These are phyloP conservation scores for Pseudeuparius sepicola DNA, from an alignment of 2,888 invertebrate species.

Conservation along the genomic window DNA sequence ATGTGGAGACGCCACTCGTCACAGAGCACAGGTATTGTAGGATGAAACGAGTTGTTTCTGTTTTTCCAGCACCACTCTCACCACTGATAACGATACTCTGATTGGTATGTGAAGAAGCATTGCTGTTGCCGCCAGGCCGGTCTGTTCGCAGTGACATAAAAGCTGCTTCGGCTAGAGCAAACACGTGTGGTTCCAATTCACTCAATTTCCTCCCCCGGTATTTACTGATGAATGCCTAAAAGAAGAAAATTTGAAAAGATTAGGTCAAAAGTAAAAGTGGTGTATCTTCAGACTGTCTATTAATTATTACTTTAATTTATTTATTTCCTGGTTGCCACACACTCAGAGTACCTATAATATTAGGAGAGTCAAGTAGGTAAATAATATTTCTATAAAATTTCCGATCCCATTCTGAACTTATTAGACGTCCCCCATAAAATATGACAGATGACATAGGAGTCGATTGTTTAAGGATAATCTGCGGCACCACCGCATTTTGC, in stretches of 20 bases:
- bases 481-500: too few species aligned
- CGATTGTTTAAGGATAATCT: too few species aligned
- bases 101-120: slow-evolving; percentile 41
- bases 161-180: slow-evolving; percentile 83
- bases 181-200: slow-evolving; percentile 75
- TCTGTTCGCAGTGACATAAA: slow-evolving; percentile 61
- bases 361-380: too few species aligned
- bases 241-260: slow-evolving; percentile 16
- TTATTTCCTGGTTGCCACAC: too few species aligned
- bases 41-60: slow-evolving; percentile 86
- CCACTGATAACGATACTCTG: slow-evolving; percentile 88
- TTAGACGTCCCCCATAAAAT: too few species aligned
- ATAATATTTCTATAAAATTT: too few species aligned
- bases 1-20: slow-evolving; percentile 67
- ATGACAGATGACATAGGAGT: too few species aligned
- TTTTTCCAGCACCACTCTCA: slow-evolving; percentile 89
- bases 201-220: slow-evolving; percentile 79
- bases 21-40: slow-evolving; percentile 86
- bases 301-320: too few species aligned
- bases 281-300: too few species aligned
- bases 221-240: slow-evolving; percentile 70
- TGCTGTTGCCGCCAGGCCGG: slow-evolving; percentile 24
- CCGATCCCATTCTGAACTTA: too few species aligned
- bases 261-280: too few species aligned
- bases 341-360: too few species aligned